Evolutionary conservation across 2,888 invertebrate genomes (phyloP).

Genomic region (Druceiella hillmani): DNA sequence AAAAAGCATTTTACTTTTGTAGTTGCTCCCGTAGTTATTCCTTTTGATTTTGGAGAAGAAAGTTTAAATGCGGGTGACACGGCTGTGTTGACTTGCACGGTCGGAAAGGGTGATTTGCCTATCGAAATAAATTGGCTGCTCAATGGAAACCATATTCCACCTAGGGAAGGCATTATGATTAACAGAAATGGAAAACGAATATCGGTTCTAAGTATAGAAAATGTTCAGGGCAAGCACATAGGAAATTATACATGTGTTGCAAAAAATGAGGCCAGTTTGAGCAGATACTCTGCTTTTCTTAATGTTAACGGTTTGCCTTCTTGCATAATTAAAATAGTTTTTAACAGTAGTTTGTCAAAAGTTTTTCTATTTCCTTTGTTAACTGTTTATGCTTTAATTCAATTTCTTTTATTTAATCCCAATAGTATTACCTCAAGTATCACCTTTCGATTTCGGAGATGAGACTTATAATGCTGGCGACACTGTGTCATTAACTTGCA

Average conservation of each 20-base stretch:
- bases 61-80: slow-evolving; percentile 68
- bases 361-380: too few species aligned
- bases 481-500: slow-evolving; percentile 66
- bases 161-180: slow-evolving; percentile 56
- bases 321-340: too few species aligned
- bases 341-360: too few species aligned
- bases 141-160: slow-evolving; percentile 59
- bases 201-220: slow-evolving; percentile 63
- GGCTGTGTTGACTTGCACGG: slow-evolving; percentile 63
- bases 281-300: slow-evolving; percentile 59
- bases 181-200: slow-evolving; percentile 58
- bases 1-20: slow-evolving; percentile 21
- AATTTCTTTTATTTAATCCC: slow-evolving; percentile 19
- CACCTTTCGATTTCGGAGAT: slow-evolving; percentile 70
- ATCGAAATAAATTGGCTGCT: slow-evolving; percentile 66
- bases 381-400: too few species aligned
- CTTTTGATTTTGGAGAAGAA: slow-evolving; percentile 72
- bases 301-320: slow-evolving; percentile 71
- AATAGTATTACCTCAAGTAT: slow-evolving; percentile 67
- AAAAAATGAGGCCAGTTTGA: slow-evolving; percentile 59
- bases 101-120: slow-evolving; percentile 67
- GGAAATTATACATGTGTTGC: slow-evolving; percentile 61
- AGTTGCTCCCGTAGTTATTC: slow-evolving; percentile 77
- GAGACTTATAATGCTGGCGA: slow-evolving; percentile 68
- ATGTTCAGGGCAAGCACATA: slow-evolving; percentile 53